Conservation (phyloP, 1,140 invertebrate genomes). For the Aphelinus atriplicis region DNA sequence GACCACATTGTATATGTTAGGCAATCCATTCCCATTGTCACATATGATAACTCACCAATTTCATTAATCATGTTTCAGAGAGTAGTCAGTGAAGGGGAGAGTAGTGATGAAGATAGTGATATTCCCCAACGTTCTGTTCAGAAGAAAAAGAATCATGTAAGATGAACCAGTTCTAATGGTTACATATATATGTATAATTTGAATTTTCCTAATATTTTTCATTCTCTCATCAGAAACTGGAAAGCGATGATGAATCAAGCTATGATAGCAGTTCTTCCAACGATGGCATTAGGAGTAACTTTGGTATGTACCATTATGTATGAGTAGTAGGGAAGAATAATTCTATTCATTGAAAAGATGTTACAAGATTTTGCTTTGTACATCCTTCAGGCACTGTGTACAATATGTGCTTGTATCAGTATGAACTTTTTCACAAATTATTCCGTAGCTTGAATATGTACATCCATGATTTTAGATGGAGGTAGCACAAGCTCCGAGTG, state of each 20-base stretch:
- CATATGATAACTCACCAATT: not conserved
- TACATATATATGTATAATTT: not conserved
- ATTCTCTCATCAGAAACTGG: conserved; percentile 50
- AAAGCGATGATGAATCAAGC: conserved; percentile 56
- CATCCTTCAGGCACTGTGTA: too few species aligned
- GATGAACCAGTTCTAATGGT: conserved; percentile 10
- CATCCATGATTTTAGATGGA: conserved; percentile 4
- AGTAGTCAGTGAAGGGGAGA: conserved; percentile 57
- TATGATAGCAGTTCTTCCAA: conserved; percentile 44
- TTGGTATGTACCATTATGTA: not conserved
- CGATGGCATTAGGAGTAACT: not conserved
- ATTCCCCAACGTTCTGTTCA: conserved; percentile 49
- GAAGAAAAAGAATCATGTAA: conserved; percentile 55
- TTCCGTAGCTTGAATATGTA: not conserved
- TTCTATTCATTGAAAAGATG: not conserved
- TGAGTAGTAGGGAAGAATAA: not conserved
- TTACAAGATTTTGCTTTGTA: too few species aligned
- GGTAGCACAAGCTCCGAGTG: conserved; percentile 55
- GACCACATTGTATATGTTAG: too few species aligned
- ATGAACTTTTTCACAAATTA: too few species aligned
- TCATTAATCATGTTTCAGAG: conserved; percentile 19
- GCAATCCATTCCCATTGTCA: not conserved
- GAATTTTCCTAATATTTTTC: conserved; percentile 1
- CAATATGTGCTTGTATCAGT: too few species aligned
- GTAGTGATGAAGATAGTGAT: conserved; percentile 59